phyloP scores from a whole-genome alignment of 2,113 vertebrate genomes.

The Pycnonotus jocosus region DNA sequence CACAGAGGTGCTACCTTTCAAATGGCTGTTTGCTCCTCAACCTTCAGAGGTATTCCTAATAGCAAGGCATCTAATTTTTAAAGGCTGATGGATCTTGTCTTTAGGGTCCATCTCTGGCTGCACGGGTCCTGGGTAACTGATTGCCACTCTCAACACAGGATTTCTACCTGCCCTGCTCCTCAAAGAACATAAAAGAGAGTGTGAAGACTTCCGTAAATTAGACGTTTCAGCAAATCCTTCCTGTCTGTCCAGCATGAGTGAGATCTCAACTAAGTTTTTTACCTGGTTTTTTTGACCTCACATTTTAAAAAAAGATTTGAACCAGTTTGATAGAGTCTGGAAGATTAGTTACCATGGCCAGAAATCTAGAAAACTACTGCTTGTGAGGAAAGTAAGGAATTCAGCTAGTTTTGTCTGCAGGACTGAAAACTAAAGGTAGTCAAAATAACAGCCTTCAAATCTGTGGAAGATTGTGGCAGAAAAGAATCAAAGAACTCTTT shows the following conservation, averaged over 20 bases:
- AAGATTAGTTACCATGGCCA: neutral
- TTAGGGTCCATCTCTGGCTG: neutral
- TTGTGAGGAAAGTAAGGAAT: neutral
- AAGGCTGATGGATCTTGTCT: neutral
- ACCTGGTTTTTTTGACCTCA: neutral
- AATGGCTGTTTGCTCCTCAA: neutral
- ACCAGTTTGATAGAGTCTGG: neutral
- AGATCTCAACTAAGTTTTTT: neutral
- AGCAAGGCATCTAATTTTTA: neutral
- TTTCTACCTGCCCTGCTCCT: neutral
- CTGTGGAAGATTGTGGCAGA: neutral
- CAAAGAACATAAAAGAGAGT: neutral
- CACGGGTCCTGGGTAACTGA: neutral
- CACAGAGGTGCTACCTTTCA: neutral
- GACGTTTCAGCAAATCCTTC: neutral
- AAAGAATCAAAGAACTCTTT: neutral
- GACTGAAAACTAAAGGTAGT: neutral
- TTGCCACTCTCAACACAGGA: neutral
- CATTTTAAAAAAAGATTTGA: neutral
- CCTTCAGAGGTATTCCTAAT: neutral
- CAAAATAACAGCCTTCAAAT: neutral
- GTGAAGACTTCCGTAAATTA: neutral
- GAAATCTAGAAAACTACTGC: neutral
- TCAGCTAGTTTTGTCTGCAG: neutral
- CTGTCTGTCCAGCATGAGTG: neutral